Percentiles rank a stretch among this genome's conserved stretches.
phyloP scores from a whole-genome alignment of 2,113 vertebrate species.

The Spea bombifrons region DNA sequence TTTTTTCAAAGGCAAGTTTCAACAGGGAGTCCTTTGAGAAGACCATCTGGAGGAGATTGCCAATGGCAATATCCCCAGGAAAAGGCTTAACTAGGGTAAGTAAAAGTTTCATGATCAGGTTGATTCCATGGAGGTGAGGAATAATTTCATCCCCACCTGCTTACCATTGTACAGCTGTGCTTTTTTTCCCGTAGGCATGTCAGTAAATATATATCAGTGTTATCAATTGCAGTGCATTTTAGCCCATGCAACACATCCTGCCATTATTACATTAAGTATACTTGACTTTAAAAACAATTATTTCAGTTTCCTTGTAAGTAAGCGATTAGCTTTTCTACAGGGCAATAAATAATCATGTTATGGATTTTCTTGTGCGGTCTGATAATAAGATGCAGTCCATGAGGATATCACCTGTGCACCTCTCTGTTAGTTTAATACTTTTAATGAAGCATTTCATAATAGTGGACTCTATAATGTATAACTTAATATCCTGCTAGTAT shows the following conservation, averaged over 20 bases:
- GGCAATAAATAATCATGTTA: not conserved
- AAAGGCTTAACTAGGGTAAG: constrained; percentile 34
- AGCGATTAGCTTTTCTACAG: not conserved
- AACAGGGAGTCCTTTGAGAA: constrained; percentile 42
- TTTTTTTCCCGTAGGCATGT: constrained; percentile 33
- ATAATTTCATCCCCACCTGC: constrained; percentile 39
- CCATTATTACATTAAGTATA: constrained; percentile 21
- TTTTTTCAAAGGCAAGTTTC: constrained; percentile 37
- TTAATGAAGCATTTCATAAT: not conserved
- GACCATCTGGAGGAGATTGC: constrained; percentile 41
- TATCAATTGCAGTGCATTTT: constrained; percentile 28
- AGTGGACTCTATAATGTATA: too few species aligned
- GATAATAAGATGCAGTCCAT: not conserved
- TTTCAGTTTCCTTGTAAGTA: not conserved
- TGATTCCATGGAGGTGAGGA: constrained; percentile 31
- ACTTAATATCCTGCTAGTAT: too few species aligned
- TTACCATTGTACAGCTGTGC: constrained; percentile 36
- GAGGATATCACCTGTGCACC: not conserved
- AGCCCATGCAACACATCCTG: constrained; percentile 24
- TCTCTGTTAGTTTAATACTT: not conserved
- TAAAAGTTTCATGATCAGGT: constrained; percentile 43
- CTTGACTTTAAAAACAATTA: constrained; percentile 28
- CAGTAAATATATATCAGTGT: constrained; percentile 37
- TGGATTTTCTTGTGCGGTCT: not conserved
- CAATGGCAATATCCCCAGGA: constrained; percentile 39